These are phyloP conservation scores for Melospiza georgiana DNA, from an alignment of 2,113 vertebrate genomes.

Conservation along the genomic window DNA sequence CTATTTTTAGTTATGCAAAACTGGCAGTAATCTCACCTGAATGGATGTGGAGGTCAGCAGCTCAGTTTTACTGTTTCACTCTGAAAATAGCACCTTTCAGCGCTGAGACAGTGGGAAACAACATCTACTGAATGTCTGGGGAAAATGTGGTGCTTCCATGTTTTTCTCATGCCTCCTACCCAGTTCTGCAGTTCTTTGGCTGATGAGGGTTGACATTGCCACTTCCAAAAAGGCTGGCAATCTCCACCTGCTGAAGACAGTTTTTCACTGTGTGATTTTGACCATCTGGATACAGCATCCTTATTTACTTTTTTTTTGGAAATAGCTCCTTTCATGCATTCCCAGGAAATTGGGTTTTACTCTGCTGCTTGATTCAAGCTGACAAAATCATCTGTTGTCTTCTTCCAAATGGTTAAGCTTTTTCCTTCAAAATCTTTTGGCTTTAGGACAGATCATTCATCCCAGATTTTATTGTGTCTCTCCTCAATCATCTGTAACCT, in stretches of 20 bases:
- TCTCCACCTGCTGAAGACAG: neutral
- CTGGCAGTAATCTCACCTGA: neutral
- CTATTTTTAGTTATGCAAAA: neutral
- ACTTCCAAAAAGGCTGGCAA: neutral
- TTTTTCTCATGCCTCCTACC: neutral
- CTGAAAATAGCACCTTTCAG: neutral
- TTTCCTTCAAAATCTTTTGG: neutral
- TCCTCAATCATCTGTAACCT: neutral
- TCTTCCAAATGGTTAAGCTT: neutral
- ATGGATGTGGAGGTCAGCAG: neutral
- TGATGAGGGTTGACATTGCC: neutral
- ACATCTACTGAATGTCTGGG: neutral
- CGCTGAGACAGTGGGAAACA: neutral
- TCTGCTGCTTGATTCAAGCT: slow-evolving; percentile 8
- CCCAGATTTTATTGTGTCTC: neutral
- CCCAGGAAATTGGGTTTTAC: neutral
- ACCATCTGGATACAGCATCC: slow-evolving; percentile 18
- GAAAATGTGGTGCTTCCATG: neutral
- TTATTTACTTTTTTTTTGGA: neutral
- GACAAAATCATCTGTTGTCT: neutral
- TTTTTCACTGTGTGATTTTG: neutral
- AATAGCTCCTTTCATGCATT: neutral
- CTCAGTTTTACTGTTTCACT: neutral
- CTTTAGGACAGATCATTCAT: neutral
- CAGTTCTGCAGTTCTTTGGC: neutral